Evolutionary conservation across 1,140 invertebrate species (phyloP), one percentile per base, ranked within the genome.

Genomic region (Aphelinus certus): DNA sequence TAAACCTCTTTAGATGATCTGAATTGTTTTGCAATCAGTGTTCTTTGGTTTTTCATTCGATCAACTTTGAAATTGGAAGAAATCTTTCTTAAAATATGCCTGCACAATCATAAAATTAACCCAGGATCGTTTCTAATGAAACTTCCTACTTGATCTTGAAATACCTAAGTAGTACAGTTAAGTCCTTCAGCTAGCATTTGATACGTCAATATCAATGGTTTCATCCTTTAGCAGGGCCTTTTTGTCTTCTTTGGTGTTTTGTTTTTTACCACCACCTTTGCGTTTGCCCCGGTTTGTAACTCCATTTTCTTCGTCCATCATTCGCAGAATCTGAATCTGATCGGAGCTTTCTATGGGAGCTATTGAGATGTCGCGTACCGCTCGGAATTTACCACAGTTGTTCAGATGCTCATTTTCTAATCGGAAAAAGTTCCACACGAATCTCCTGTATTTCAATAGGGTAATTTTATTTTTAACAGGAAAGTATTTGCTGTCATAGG

Each of bases 361-460:
- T 45, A 99, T 97, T 0, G 96, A 98, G 75, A 99, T 99, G 86
- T 99, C 98, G 43, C 98, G 88, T 0, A 99, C 98, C 3, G 98
- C 98, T 83, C 98, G 90, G 89, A 99, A 99, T 89, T 99, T 97
- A 88, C 98, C 98, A 89, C 98, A 99, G 89, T 99, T 99, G 88
- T 99, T 99, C 4, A 99, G 89, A 91, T 99, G 98, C 83, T 99
- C 98, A 88, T 99, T 99, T 89, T 99, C 98, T 77, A 99, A 86
- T 1, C 98, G 97, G 89, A 99, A 99, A 86, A 98, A 99, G 88
- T 99, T 99, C 98, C 98, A 99, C 55, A 99, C 93, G 89, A 99
- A 99, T 73, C 98, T 91, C 81, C 97, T 97, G 80, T 7, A 7
- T 63, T 55, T 55, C 53, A 7, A 9, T 5, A 10, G 74, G 7